Base-by-base conservation (phyloP, 1,140 invertebrate species). In the Trichogramma pretiosum region DNA sequence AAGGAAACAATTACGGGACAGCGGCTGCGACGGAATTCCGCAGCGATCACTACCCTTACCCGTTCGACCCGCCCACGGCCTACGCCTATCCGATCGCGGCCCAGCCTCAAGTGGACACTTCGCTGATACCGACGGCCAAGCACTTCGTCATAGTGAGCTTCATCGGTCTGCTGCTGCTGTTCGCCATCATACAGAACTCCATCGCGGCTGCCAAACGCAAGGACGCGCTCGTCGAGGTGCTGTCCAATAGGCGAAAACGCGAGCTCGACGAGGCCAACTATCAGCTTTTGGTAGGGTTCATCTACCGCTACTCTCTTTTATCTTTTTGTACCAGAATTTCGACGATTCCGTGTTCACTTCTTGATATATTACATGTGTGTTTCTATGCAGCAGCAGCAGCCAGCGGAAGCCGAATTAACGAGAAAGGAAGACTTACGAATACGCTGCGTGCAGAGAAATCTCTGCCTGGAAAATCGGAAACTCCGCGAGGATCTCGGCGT, bases 161-260 rank as follows among this genome's bases (percentile, higher is more conserved):
- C 43, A 71, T 72, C 40, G 70, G 70, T 5, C 44, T 72, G 13
- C 21, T 71, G 3, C 50, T 70, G 18, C 63, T 72, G 5, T 67
- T 72, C 45, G 65, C 70, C 3, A 54, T 72, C 9, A 63, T 72
- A 54, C 67, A 71, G 53, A 70, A 69, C 21, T 65, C 67, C 2
- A 59, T 72, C 7, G 54, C 59, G 13, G 52, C 62, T 3, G 41
- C 52, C 1, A 70, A 64, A 48, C 52, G 58, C 5, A 70, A 67
- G 40, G 62, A 65, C n/a, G 52, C 57, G 11, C 18, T 64, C 5
- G 58, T 63, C 3, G 65, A 70, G 18, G 53, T 57, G 11, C 40
- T 70, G 13, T 58, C 64, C 2, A 55, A 59, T 0, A 60, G 62
- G 32, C 58, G 56, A 21, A 69, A 64, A 41, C 52, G 67, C 14